Evolutionary conservation across 2,113 vertebrate genomes (phyloP), one percentile per base, ranked within the genome.

Genomic region (Nothoprocta perdicaria): DNA sequence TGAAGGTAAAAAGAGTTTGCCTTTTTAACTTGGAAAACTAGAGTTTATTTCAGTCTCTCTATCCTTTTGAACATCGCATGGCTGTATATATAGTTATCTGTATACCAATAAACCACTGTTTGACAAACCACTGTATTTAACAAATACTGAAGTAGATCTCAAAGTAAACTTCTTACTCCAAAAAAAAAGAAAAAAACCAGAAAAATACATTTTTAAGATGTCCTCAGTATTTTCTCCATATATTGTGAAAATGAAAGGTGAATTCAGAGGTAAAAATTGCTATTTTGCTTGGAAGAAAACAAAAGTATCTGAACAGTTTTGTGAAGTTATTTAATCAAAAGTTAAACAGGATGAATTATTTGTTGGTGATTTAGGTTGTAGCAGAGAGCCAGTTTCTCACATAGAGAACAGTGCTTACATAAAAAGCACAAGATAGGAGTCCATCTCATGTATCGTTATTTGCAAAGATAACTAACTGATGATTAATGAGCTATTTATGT

Each of bases 81-180:
- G 41, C 19, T 48, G 27, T 92, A 84, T 94, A 95, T 92, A 85
- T 82, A 89, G 71, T 79, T 73, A 40, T 61, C 90, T 92, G 60
- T 95, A 84, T 87, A 82, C 89, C 73, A 90, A 73, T 85, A 92
- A 94, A 80, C 84, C 87, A 82, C 91, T 80, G 89, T 82, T 79
- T 86, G 48, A 10, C 48, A 48, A 22, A 48, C 86, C 53, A 86
- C 85, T 48, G 90, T 60, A 82, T 29, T 86, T 92, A 86, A 86
- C 72, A 82, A 87, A 87, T 84, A 60, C 80, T 74, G 63, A 89
- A 92, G 81, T 93, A 95, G 87, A 31, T 33, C 46, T 82, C 79
- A 80, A 14, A 61, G 91, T 93, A 89, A 94, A 63, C 84, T 90
- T 40, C 93, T 94, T 88, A 22, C 21, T 73, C 10, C 53, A 33